Conservation (phyloP, 2,113 vertebrate species). For the Shinisaurus crocodilurus region DNA sequence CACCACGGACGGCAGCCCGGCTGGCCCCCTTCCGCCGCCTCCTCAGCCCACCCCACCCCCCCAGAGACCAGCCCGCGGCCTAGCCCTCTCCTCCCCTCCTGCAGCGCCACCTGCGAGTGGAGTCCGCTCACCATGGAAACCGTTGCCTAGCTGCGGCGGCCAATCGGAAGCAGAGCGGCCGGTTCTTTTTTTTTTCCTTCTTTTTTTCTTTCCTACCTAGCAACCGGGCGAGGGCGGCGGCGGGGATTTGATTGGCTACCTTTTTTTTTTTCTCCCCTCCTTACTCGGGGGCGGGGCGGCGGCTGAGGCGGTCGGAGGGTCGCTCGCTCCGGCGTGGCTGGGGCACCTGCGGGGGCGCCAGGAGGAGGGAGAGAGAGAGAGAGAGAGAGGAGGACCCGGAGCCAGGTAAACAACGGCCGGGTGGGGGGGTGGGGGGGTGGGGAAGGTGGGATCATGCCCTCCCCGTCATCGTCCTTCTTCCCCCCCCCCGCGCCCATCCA, state of each 20-base stretch:
- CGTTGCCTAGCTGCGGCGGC: neutral
- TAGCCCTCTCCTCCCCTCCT: neutral
- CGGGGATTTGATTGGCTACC: constrained; percentile 12
- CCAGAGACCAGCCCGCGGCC: neutral
- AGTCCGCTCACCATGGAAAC: constrained; percentile 44
- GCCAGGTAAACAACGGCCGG: neutral
- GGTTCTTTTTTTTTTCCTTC: too few species aligned
- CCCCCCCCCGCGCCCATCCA: fast-evolving
- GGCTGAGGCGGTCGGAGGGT: neutral
- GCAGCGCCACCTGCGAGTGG: constrained; percentile 19
- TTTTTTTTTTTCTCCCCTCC: neutral
- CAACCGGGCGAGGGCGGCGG: neutral
- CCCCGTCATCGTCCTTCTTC: too few species aligned
- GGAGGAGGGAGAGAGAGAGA: too few species aligned
- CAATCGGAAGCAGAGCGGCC: neutral
- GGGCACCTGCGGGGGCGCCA: neutral
- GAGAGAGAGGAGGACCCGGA: neutral
- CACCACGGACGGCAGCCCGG: too few species aligned
- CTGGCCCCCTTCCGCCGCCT: too few species aligned
- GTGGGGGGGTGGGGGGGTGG: fast-evolving
- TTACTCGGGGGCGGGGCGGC: neutral
- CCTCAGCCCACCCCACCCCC: too few species aligned
- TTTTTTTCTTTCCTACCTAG: constrained; percentile 38
- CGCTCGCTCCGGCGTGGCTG: neutral
- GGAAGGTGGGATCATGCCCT: too few species aligned